Percentiles rank a stretch among this genome's conserved stretches.
These are phyloP conservation scores for Radopholus similis DNA, from an alignment of 1,140 invertebrate species.

Conservation along the genomic window DNA sequence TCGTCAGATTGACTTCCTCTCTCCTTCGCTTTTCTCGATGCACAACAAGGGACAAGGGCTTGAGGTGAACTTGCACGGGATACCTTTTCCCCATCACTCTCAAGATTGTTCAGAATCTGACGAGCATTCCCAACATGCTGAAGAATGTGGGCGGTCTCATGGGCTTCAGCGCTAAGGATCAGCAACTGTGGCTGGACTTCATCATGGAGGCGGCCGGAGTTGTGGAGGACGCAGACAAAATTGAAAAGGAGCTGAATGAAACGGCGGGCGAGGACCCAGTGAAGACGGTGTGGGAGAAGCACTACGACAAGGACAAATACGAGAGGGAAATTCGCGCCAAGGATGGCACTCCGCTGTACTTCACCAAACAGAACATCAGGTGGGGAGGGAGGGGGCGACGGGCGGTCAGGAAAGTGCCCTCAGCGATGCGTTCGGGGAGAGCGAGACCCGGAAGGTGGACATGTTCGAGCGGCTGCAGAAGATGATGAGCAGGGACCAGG, in stretches of 20 bases:
- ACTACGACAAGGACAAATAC: slow-evolving; percentile 22
- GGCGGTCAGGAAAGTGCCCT: not conserved
- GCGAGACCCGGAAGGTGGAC: slow-evolving; percentile 48
- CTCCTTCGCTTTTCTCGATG: slow-evolving; percentile 53
- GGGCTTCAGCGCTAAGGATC: slow-evolving; percentile 33
- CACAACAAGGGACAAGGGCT: slow-evolving; percentile 51
- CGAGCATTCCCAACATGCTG: slow-evolving; percentile 38
- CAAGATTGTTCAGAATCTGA: slow-evolving; percentile 18
- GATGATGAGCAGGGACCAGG: slow-evolving; percentile 43
- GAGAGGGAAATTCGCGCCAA: slow-evolving; percentile 36
- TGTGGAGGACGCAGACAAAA: slow-evolving; percentile 1
- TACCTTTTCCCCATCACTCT: not conserved
- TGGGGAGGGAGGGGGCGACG: slow-evolving; percentile 3
- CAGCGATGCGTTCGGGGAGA: slow-evolving; percentile 34
- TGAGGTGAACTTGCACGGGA: slow-evolving; percentile 27
- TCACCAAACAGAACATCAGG: slow-evolving; percentile 57
- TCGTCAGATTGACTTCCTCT: slow-evolving; percentile 49
- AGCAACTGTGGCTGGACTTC: slow-evolving; percentile 48
- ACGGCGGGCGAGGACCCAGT: not conserved
- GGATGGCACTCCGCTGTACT: slow-evolving; percentile 49
- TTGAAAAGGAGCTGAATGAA: slow-evolving; percentile 4
- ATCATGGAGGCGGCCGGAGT: slow-evolving; percentile 25
- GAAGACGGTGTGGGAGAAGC: not conserved
- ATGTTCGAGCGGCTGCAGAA: slow-evolving; percentile 39
- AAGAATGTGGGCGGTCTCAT: slow-evolving; percentile 18